A percentile compares a stretch with the other conserved stretches of the same genome.
Evolutionary conservation across 2,888 invertebrate genomes (phyloP).

Genomic region (Ctenicera cuprea): DNA sequence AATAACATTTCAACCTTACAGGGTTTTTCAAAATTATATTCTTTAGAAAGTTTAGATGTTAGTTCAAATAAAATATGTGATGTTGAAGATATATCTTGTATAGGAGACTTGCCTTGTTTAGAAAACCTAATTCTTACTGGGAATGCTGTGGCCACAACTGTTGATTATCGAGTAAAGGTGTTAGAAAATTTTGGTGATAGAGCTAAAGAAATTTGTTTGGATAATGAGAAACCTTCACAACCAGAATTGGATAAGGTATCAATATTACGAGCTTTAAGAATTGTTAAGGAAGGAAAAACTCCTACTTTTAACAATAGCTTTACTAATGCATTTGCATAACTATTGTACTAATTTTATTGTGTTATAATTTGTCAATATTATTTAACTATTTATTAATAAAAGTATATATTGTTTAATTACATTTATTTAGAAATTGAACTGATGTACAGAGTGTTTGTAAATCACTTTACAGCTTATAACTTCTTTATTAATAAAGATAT

Average conservation of each 20-base stretch:
- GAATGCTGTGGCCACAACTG: slow-evolving; percentile 89
- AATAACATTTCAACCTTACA: slow-evolving; percentile 84
- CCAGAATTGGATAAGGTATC: slow-evolving; percentile 95
- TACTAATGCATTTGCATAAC: slow-evolving; percentile 35
- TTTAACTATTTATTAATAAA: slow-evolving; percentile 18
- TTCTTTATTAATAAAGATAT: too few species aligned
- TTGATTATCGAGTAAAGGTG: slow-evolving; percentile 94
- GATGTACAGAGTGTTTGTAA: too few species aligned
- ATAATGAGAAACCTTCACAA: slow-evolving; percentile 90
- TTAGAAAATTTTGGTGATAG: slow-evolving; percentile 90
- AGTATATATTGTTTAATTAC: neutral
- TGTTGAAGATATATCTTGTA: slow-evolving; percentile 86
- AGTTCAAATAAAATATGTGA: slow-evolving; percentile 89
- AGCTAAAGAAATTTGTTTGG: slow-evolving; percentile 88
- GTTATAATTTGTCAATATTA: slow-evolving; percentile 2
- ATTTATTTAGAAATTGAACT: neutral
- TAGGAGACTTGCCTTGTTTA: slow-evolving; percentile 89
- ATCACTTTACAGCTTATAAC: too few species aligned
- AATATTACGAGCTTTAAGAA: slow-evolving; percentile 90
- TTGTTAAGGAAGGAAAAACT: slow-evolving; percentile 81
- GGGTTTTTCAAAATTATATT: slow-evolving; percentile 89
- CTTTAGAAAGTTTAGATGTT: slow-evolving; percentile 89
- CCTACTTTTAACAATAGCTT: slow-evolving; percentile 71
- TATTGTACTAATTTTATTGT: slow-evolving; percentile 21
- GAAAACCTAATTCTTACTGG: slow-evolving; percentile 91